Evolutionary conservation across 2,113 vertebrate genomes (phyloP).

Genomic region (Paedocypris sp.): DNA sequence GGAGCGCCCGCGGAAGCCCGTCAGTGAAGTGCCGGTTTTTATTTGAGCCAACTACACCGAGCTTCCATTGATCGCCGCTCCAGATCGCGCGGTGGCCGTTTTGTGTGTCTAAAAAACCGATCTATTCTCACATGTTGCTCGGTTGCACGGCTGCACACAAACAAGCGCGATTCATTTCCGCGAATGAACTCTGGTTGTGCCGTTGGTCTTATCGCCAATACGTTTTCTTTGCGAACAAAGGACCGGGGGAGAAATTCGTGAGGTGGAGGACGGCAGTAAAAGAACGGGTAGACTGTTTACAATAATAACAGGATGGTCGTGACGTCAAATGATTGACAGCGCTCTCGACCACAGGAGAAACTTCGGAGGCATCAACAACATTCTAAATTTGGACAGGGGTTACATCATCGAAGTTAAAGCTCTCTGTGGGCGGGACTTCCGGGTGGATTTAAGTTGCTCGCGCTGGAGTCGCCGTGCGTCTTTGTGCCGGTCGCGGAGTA

Average conservation of each 20-base stretch:
- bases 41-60: background rate
- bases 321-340: constrained; percentile 62
- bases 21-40: constrained; percentile 25
- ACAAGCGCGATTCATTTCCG: constrained; percentile 8
- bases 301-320: constrained; percentile 62
- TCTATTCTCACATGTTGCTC: constrained; percentile 36
- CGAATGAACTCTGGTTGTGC: background rate
- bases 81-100: background rate
- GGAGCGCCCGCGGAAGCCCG: constrained; percentile 2
- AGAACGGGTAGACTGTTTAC: constrained; percentile 78
- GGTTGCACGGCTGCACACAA: background rate
- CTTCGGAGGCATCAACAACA: constrained; percentile 62
- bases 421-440: constrained; percentile 70
- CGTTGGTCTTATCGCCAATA: constrained; percentile 46
- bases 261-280: constrained; percentile 56
- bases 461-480: constrained; percentile 35
- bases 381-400: constrained; percentile 77
- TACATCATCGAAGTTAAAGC: constrained; percentile 70
- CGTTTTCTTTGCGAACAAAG: constrained; percentile 67
- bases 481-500: background rate
- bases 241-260: constrained; percentile 58
- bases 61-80: constrained; percentile 20
- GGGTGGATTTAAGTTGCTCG: constrained; percentile 61
- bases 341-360: constrained; percentile 52
- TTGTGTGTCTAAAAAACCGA: constrained; percentile 14